Conservation (phyloP, 2,113 vertebrate species). For the Apteryx owenii region DNA sequence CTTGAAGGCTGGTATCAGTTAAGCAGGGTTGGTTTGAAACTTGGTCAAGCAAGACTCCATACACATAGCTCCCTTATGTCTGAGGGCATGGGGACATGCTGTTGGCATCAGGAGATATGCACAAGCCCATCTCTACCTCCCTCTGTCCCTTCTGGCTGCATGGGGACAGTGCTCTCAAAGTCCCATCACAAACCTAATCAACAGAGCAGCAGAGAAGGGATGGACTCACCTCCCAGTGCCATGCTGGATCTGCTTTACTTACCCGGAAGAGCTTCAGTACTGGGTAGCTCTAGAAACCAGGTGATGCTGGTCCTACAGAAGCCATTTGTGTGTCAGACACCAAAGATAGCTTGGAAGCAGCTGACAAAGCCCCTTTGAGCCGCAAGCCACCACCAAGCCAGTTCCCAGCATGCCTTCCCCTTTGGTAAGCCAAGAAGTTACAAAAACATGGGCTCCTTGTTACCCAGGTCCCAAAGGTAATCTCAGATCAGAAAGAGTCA, state of each 20-base stretch:
- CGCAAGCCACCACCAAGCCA: not conserved
- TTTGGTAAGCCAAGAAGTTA: not conserved
- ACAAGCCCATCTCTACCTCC: too few species aligned
- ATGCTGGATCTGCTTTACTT: not conserved
- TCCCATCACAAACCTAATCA: not conserved
- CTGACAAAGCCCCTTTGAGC: conserved; percentile 36
- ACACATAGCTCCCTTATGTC: fast-evolving
- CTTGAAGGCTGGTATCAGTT: not conserved
- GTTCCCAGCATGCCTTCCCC: not conserved
- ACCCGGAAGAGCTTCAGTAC: not conserved
- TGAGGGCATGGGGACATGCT: fast-evolving
- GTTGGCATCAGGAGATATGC: not conserved
- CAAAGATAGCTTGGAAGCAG: not conserved
- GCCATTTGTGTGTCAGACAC: not conserved
- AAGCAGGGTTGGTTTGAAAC: not conserved
- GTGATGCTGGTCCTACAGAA: not conserved
- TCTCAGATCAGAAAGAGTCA: conserved; percentile 10
- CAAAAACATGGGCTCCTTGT: not conserved
- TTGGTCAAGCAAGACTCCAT: not conserved
- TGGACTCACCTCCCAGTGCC: not conserved
- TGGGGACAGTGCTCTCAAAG: fast-evolving
- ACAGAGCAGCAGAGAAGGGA: fast-evolving
- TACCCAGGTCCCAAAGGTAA: not conserved
- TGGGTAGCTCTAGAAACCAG: not conserved
- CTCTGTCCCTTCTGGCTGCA: not conserved